Percentiles rank a stretch among this genome's conserved stretches.
These are phyloP conservation scores for Lampris incognitus DNA, from an alignment of 2,113 vertebrate species.

Conservation along the genomic window DNA sequence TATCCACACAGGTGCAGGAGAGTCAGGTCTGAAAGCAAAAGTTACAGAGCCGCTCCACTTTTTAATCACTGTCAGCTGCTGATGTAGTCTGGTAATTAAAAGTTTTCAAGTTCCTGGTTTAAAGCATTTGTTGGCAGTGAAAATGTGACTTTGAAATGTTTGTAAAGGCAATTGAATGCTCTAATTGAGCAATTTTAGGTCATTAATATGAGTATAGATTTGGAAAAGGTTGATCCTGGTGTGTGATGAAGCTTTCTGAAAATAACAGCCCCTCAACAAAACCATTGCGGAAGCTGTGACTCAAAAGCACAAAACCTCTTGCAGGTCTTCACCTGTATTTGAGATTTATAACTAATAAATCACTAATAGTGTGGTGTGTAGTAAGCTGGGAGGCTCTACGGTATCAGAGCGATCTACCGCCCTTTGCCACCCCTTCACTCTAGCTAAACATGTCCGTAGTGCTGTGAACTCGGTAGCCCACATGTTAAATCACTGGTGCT, in stretches of 20 bases:
- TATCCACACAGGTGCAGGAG: neutral
- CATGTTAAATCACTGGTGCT: conserved; percentile 10
- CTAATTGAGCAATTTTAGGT: conserved; percentile 29
- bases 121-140: conserved; percentile 22
- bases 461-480: conserved; percentile 12
- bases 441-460: conserved; percentile 17
- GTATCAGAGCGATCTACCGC: neutral
- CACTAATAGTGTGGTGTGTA: conserved; percentile 16
- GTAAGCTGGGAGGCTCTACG: neutral
- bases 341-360: conserved; percentile 42
- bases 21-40: neutral
- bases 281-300: conserved; percentile 2
- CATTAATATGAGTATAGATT: conserved; percentile 18
- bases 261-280: conserved; percentile 27
- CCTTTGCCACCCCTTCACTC: conserved; percentile 4
- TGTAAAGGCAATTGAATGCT: conserved; percentile 17
- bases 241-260: conserved; percentile 29
- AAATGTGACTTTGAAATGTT: conserved; percentile 40
- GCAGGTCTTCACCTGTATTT: conserved; percentile 16
- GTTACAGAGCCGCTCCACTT: conserved; percentile 8
- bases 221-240: neutral
- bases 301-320: conserved; percentile 26
- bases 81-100: conserved; percentile 34
- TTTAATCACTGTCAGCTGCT: conserved; percentile 23
- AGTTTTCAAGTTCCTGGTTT: conserved; percentile 37